Conservation (phyloP, 1,140 invertebrate species). For the Bombus impatiens region DNA sequence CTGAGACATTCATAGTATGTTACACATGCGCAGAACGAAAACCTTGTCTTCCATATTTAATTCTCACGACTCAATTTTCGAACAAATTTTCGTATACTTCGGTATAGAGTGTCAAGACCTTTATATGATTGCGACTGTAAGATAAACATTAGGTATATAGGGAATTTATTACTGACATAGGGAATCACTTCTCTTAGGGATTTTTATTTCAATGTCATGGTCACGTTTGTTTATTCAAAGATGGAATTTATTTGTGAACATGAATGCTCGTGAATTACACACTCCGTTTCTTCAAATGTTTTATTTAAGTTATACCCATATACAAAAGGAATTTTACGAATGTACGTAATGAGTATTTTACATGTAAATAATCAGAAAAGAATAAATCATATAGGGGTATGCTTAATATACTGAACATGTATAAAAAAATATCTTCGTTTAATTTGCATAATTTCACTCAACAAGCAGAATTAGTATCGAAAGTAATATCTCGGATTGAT, state of each 20-base stretch:
- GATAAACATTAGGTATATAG: too few species aligned
- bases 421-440: not conserved
- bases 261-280: not conserved
- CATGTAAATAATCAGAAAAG: not conserved
- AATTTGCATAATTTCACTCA: not conserved
- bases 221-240: not conserved
- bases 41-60: too few species aligned
- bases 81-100: too few species aligned
- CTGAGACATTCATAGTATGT: too few species aligned
- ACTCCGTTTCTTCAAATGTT: not conserved
- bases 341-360: not conserved
- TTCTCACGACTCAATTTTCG: too few species aligned
- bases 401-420: not conserved
- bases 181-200: not conserved
- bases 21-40: too few species aligned
- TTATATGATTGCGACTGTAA: too few species aligned
- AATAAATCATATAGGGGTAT: not conserved
- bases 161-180: not conserved
- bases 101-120: too few species aligned
- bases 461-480: not conserved
- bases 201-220: not conserved
- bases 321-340: not conserved
- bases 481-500: not conserved
- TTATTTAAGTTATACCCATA: not conserved
- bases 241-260: not conserved